Conservation (phyloP, 2,888 invertebrate genomes). For the Ligdia adustata region DNA sequence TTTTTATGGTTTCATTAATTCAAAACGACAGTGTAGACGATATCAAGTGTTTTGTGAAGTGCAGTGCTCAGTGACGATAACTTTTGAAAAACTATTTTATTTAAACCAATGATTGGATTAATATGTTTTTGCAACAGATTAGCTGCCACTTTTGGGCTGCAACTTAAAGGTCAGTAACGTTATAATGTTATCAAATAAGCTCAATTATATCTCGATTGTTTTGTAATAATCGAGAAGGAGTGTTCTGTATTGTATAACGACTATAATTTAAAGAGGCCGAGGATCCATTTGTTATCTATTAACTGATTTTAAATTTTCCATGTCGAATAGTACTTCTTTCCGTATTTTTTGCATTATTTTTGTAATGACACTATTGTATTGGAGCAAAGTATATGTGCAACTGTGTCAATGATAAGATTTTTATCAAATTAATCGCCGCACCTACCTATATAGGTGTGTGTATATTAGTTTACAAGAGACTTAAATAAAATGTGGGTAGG, state of each 20-base stretch:
- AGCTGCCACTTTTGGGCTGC: not conserved
- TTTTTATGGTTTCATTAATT: slow-evolving; percentile 41
- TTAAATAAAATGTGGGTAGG: no score
- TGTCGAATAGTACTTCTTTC: no score
- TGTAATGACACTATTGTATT: no score
- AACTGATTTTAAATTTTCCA: no score
- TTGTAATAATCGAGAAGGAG: not conserved
- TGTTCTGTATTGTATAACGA: not conserved
- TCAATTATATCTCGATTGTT: slow-evolving; percentile 1
- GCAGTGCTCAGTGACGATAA: slow-evolving; percentile 33
- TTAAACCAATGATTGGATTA: slow-evolving; percentile 22
- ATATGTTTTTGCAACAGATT: slow-evolving; percentile 5
- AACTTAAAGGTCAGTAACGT: slow-evolving; percentile 27
- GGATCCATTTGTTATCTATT: no score
- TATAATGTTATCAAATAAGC: slow-evolving; percentile 14
- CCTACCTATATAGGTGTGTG: no score
- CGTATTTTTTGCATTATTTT: no score
- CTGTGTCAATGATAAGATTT: slow-evolving; percentile 1
- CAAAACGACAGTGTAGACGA: not conserved
- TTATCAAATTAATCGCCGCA: not conserved
- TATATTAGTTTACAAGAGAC: no score
- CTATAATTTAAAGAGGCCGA: not conserved
- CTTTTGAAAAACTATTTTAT: no score
- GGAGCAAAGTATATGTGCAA: slow-evolving; percentile 4
- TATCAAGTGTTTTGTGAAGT: slow-evolving; percentile 4